Evolutionary conservation across 2,113 vertebrate genomes (phyloP).

Genomic region (Sitta europaea): DNA sequence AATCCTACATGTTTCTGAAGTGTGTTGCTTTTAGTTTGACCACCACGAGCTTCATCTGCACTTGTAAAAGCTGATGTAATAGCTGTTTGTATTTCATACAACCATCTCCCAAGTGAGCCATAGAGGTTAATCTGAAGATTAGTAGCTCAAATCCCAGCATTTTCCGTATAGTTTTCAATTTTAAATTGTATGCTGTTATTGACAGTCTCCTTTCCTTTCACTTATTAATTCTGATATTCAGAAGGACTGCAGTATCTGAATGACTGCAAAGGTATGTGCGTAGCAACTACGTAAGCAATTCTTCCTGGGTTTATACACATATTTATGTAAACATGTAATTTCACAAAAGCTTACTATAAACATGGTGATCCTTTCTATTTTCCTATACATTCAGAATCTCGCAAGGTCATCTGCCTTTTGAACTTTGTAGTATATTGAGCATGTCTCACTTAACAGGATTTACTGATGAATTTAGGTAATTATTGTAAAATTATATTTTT

Average conservation of each 20-base stretch:
- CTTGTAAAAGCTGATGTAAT: slow-evolving; percentile 49
- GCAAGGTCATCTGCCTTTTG: background rate
- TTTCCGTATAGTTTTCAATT: slow-evolving; percentile 18
- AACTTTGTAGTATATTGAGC: background rate
- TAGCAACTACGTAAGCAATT: background rate
- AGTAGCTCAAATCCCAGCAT: slow-evolving; percentile 33
- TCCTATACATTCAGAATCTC: background rate
- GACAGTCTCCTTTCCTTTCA: background rate
- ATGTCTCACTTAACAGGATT: background rate
- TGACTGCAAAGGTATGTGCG: background rate
- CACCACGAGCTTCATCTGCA: slow-evolving; percentile 30
- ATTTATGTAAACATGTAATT: background rate
- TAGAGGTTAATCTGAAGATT: slow-evolving; percentile 51
- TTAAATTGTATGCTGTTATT: background rate
- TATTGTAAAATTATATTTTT: background rate
- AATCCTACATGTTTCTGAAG: slow-evolving; percentile 10
- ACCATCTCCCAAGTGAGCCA: background rate
- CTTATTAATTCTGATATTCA: background rate
- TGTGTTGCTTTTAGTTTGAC: slow-evolving; percentile 30
- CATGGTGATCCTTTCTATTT: background rate
- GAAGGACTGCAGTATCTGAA: background rate
- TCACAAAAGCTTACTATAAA: background rate
- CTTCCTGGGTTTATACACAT: background rate
- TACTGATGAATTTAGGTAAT: background rate
- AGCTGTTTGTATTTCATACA: slow-evolving; percentile 35